A percentile compares a stretch with the other conserved stretches of the same genome.
Conservation (phyloP, 2,888 invertebrate species). For the Ctena decussata region DNA sequence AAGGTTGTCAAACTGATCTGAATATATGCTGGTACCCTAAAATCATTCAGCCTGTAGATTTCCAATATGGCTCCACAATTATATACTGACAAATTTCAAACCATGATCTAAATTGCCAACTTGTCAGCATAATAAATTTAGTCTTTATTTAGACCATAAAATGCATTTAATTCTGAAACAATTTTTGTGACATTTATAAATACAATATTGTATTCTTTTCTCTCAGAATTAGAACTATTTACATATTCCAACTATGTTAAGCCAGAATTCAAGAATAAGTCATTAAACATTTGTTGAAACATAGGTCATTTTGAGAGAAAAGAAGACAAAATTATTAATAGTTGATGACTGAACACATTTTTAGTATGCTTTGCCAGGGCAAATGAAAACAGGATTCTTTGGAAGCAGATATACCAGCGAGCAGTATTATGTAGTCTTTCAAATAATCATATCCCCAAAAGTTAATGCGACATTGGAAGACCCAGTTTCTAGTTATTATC, state of each 20-base stretch:
- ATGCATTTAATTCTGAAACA: conserved; percentile 46
- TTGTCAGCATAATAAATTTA: background rate
- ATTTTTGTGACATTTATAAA: conserved; percentile 2
- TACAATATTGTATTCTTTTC: background rate
- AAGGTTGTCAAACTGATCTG: no score
- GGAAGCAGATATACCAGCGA: no score
- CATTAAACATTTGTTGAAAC: background rate
- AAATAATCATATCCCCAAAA: no score
- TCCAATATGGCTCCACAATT: no score
- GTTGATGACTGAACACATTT: conserved; percentile 22
- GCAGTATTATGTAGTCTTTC: no score
- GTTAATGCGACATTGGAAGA: no score
- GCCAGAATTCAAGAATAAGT: no score
- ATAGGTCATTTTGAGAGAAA: background rate
- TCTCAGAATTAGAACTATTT: background rate
- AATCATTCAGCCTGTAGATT: no score
- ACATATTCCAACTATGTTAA: background rate
- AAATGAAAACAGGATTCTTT: background rate
- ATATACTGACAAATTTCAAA: no score
- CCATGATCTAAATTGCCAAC: no score
- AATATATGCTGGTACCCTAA: no score
- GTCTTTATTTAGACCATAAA: conserved; percentile 22
- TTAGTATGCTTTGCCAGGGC: conserved; percentile 7
- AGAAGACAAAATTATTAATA: background rate
- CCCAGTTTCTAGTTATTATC: no score